Evolutionary conservation across 2,888 invertebrate species (phyloP).

Genomic region (Cenopis cana): DNA sequence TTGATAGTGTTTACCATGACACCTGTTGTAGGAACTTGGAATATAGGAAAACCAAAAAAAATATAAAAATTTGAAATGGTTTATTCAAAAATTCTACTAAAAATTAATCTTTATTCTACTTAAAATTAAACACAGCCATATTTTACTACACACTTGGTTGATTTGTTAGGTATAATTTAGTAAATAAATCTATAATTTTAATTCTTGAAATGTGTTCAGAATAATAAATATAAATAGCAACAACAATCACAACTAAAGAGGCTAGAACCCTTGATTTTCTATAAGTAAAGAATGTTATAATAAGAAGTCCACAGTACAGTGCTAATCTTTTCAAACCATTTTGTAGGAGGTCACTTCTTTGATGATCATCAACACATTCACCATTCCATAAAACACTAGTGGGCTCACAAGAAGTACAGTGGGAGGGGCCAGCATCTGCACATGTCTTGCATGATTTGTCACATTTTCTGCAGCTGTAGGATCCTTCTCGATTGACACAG

Average conservation of each 20-base stretch:
- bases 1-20: background rate
- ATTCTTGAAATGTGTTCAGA: slow-evolving; percentile 59
- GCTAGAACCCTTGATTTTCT: slow-evolving; percentile 58
- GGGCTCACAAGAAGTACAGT: slow-evolving; percentile 91
- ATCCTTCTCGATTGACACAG: slow-evolving; percentile 95
- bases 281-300: slow-evolving; percentile 60
- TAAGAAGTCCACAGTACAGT: slow-evolving; percentile 63
- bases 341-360: slow-evolving; percentile 59
- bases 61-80: background rate
- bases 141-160: slow-evolving; percentile 10
- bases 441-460: slow-evolving; percentile 93
- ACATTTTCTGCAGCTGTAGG: slow-evolving; percentile 91
- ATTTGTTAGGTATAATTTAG: slow-evolving; percentile 44
- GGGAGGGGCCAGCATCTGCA: slow-evolving; percentile 92
- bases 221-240: slow-evolving; percentile 64
- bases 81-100: slow-evolving; percentile 34
- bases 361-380: slow-evolving; percentile 63
- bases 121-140: slow-evolving; percentile 39
- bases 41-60: background rate
- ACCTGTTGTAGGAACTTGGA: background rate
- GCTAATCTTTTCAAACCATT: slow-evolving; percentile 57
- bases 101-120: slow-evolving; percentile 24
- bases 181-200: slow-evolving; percentile 56
- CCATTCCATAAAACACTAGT: slow-evolving; percentile 63
- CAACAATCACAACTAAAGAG: slow-evolving; percentile 58